These are phyloP conservation scores for Mirounga angustirostris DNA, from an alignment of 2,113 vertebrate genomes.

Conservation along the genomic window DNA sequence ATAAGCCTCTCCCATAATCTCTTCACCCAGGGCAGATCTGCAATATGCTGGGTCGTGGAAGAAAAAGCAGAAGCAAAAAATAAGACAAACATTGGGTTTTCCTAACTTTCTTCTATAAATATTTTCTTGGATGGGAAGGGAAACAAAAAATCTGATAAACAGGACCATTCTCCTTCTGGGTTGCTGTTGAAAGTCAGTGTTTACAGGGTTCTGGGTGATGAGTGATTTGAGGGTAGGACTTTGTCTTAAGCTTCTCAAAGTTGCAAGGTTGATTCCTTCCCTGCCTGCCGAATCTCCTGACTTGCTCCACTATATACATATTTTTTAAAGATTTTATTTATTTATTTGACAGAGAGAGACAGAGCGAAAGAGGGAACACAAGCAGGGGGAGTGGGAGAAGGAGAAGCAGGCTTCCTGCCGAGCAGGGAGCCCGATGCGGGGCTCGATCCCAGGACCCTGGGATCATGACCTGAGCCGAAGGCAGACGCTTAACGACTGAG, in stretches of 20 bases:
- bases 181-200: not conserved
- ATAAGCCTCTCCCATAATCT: not conserved
- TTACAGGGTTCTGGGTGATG: not conserved
- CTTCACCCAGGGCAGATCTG: not conserved
- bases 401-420: too few species aligned
- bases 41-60: not conserved
- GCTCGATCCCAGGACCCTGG: too few species aligned
- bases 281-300: not conserved
- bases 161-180: not conserved
- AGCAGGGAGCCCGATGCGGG: too few species aligned
- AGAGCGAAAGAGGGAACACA: too few species aligned
- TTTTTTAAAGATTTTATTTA: not conserved
- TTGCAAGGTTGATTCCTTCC: not conserved
- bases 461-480: too few species aligned
- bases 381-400: too few species aligned
- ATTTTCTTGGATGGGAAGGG: not conserved
- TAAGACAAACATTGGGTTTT: not conserved
- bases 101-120: not conserved
- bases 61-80: constrained; percentile 15
- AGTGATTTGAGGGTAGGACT: not conserved
- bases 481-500: too few species aligned
- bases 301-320: not conserved
- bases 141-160: not conserved
- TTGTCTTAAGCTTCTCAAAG: constrained; percentile 4
- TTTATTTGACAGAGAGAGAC: too few species aligned